These are phyloP conservation scores for Scaptomyza parva DNA, from an alignment of 2,888 invertebrate genomes.

Conservation along the genomic window DNA sequence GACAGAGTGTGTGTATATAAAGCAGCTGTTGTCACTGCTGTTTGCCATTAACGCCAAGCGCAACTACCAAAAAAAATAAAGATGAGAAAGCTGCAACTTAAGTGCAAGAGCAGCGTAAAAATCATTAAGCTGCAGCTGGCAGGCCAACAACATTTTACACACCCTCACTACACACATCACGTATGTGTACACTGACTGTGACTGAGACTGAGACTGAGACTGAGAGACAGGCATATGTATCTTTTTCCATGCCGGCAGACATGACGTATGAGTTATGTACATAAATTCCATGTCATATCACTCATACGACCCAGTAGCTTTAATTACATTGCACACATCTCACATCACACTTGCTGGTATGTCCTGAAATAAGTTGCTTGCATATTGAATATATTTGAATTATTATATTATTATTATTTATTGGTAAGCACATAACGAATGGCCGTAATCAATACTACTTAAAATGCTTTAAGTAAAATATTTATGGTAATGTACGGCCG, in stretches of 20 bases:
- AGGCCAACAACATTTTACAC: constrained; percentile 35
- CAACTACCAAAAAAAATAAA: constrained; percentile 44
- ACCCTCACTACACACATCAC: constrained; percentile 8
- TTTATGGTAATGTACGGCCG: not conserved
- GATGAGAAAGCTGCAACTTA: constrained; percentile 56
- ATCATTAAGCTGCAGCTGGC: constrained; percentile 75
- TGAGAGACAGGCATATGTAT: constrained; percentile 41
- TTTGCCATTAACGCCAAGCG: constrained; percentile 71
- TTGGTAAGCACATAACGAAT: not conserved
- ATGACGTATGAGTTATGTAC: constrained; percentile 71
- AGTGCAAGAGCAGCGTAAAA: constrained; percentile 69
- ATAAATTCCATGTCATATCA: constrained; percentile 69
- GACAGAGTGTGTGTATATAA: constrained; percentile 17
- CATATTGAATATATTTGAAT: constrained; percentile 10
- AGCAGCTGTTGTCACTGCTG: constrained; percentile 70
- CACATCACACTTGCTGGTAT: constrained; percentile 4
- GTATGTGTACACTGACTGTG: no score
- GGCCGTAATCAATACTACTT: not conserved
- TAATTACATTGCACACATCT: constrained; percentile 68
- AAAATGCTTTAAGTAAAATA: not conserved
- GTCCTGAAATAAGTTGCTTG: not conserved
- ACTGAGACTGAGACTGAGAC: constrained; percentile 7
- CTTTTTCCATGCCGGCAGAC: constrained; percentile 46
- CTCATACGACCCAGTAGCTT: constrained; percentile 58
- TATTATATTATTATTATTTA: not conserved